A percentile compares a stretch with the other conserved stretches of the same genome.
phyloP scores from a whole-genome alignment of 1,140 invertebrate genomes.

The Macrobrachium nipponense region DNA sequence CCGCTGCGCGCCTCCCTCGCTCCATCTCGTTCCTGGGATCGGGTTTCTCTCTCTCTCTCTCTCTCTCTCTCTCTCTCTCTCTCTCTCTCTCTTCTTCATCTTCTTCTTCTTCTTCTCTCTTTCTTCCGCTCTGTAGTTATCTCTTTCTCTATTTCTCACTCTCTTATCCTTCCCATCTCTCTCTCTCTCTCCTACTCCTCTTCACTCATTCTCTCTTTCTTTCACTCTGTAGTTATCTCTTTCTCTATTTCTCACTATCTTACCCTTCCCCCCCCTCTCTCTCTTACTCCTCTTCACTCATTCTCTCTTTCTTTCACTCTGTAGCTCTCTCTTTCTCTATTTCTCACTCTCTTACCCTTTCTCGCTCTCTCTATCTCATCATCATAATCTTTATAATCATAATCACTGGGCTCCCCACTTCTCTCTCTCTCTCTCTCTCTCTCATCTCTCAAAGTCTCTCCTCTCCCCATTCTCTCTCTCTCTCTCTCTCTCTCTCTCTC shows the following conservation, averaged over 20 bases:
- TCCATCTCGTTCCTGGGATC: not conserved
- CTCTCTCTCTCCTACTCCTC: not conserved
- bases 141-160: not conserved
- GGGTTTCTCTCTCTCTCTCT: not conserved
- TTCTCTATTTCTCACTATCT: not conserved
- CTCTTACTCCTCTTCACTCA: not conserved
- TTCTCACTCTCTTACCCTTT: not conserved
- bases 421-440: conserved; percentile 2
- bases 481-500: not conserved
- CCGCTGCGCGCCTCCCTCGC: not conserved
- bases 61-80: not conserved
- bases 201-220: not conserved
- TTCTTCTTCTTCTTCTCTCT: not conserved
- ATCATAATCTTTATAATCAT: too few species aligned
- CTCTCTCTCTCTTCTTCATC: not conserved
- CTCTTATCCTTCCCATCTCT: not conserved
- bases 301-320: too few species aligned
- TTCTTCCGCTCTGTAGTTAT: too few species aligned
- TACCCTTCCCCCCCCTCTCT: not conserved
- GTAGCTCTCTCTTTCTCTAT: not conserved
- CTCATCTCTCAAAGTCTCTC: too few species aligned
- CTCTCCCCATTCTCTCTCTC: not conserved
- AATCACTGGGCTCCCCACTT: not conserved
- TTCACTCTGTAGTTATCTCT: not conserved
- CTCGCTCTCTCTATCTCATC: not conserved